Conservation (phyloP, 2,113 vertebrate genomes). For the Eublepharis macularius region DNA sequence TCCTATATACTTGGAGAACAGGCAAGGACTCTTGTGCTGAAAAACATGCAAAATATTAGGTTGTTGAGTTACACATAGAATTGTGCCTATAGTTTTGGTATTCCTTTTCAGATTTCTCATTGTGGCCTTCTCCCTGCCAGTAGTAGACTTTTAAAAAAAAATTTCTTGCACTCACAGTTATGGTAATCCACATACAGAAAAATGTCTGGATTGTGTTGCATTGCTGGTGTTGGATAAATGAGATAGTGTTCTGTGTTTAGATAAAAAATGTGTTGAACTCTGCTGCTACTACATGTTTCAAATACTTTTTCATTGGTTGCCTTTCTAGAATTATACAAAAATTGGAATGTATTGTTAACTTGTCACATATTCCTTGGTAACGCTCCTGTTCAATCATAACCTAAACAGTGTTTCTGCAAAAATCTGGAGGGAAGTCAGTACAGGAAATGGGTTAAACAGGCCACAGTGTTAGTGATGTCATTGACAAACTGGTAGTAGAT, state of each 20-base stretch:
- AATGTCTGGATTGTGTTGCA: neutral
- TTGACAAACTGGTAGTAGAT: neutral
- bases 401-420: slow-evolving; percentile 1
- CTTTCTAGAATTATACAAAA: slow-evolving; percentile 18
- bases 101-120: neutral
- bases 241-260: neutral
- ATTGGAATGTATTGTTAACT: neutral
- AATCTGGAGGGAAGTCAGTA: neutral
- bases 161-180: neutral
- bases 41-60: neutral
- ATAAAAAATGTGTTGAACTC: neutral
- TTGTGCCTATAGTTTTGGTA: neutral
- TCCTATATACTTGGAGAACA: neutral
- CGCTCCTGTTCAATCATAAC: neutral
- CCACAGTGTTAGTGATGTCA: neutral
- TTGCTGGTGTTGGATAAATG: neutral
- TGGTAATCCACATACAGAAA: neutral
- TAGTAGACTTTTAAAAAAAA: neutral
- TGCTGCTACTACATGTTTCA: slow-evolving; percentile 52
- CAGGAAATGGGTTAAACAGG: neutral
- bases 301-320: slow-evolving; percentile 40
- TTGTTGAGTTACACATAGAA: neutral
- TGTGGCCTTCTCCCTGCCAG: neutral
- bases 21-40: neutral
- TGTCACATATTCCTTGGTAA: neutral